Evolutionary conservation across 2,888 invertebrate species (phyloP), one percentile per base, ranked within the genome.

Genomic region (Orthosia gothica): DNA sequence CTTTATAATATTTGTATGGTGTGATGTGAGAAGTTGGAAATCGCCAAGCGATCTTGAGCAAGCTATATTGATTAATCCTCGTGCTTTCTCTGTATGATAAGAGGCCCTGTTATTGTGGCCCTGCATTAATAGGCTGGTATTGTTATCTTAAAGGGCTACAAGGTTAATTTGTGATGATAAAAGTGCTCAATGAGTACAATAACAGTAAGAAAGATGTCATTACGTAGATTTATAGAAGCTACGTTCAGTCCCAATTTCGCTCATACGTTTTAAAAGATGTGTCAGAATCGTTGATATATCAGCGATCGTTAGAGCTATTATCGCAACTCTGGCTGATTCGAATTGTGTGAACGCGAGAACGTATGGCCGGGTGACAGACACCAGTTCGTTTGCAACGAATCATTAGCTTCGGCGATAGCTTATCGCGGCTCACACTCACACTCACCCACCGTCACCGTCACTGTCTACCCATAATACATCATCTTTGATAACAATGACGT

Each of bases 401-500:
- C 92, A 92, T 92, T 92, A 93, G 89, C 88, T 87, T 82, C 75
- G 76, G 79, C 87, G 88, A 90, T 91, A 90, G 87, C 89, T 91
- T 91, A 93, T 91, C 91, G 82, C 69, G 67, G 74, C 81, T 79
- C 84, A 79, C 70, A 83, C 40, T 40, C 40, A 40, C 40, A 7
- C 40, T 9, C 88, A 82, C 85, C 86, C 87, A 85, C 71, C 86
- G 80, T 84, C 87, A 85, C 71, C 87, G 79, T 84, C 87, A 85
- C 76, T 83, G 80, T 84, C 87, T 72, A 82, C 83, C 74, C 86
- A 86, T 89, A 88, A 91, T 93, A 93, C 89, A 92, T 93, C 91
- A 93, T 92, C 87, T 83, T 68, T 84, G 89, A 87, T 89, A 91
- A 93, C 90, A 91, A 91, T 92, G 91, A 91, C 91, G 90, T 89